These are phyloP conservation scores for Chiloscyllium plagiosum DNA, from an alignment of 2,113 vertebrate genomes.

Conservation along the genomic window DNA sequence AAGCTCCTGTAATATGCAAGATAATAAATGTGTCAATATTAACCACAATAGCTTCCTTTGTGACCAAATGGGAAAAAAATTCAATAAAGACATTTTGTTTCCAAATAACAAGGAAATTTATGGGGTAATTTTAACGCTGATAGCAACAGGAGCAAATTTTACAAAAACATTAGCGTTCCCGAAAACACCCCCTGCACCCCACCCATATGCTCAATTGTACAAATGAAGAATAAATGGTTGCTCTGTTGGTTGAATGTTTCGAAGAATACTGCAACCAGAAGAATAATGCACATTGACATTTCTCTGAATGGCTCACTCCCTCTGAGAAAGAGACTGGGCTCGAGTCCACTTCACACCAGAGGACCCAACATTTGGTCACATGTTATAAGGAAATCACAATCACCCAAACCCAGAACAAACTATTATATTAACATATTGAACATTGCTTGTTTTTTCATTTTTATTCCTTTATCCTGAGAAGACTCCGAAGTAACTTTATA, in stretches of 20 bases:
- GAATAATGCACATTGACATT: not conserved
- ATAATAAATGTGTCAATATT: conserved; percentile 27
- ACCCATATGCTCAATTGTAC: not conserved
- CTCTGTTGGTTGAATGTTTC: not conserved
- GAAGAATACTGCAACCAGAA: not conserved
- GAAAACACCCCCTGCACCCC: not conserved
- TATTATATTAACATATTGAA: not conserved
- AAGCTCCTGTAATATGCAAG: conserved; percentile 5
- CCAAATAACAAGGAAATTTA: not conserved
- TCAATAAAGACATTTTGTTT: conserved; percentile 17
- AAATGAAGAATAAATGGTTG: not conserved
- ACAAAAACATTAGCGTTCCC: not conserved
- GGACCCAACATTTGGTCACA: not conserved
- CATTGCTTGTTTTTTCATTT: not conserved
- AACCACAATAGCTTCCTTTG: not conserved
- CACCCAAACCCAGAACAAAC: not conserved
- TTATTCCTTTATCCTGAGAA: not conserved
- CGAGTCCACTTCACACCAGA: not conserved
- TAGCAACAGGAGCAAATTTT: not conserved
- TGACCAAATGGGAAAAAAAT: conserved; percentile 31
- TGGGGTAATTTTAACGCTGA: not conserved
- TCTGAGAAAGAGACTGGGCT: not conserved
- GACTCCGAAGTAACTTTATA: not conserved
- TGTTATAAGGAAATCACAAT: not conserved
- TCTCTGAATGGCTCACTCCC: not conserved